Base-by-base conservation (phyloP, 2,113 vertebrate species). In the Pyxicephalus adspersus region DNA sequence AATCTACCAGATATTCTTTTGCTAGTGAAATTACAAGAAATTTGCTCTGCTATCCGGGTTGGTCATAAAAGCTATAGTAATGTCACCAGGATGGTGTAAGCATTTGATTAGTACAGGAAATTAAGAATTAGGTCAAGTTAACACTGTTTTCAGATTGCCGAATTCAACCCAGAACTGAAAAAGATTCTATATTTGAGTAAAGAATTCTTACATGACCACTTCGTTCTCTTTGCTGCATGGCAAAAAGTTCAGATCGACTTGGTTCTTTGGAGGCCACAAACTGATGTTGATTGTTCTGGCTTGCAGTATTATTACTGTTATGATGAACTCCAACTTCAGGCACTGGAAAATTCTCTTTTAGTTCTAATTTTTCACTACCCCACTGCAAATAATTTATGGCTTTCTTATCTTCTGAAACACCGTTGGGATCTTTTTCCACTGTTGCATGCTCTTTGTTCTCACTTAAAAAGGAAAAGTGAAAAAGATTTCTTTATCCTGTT, bases 171-270 rank as follows among this genome's bases (percentile, higher is more conserved):
- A 38, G 5, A 5, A 38, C 34, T 38, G 34, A 38, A 38, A 13
- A 2, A 45, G 15, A 45, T 13, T 9, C 15, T 13, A 13, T 45
- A 45, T 9, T 45, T 9, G 15, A 9, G 38, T 45, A 45, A 45
- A 45, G 38, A 3, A 29, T 23, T 85, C 89, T 92, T 89, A 94
- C 93, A 75, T 87, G 85, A 64, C 77, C 84, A 51, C 72, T 64
- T 85, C 87, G 87, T 76, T 38, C 83, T n/a, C 84, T 84, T 55
- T 83, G 85, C 72, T 78, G 77, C 65, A 86, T 76, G 55, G 85
- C 15, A 26, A 78, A 45, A 80, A 83, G 38, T 31, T 84, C 85
- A 85, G 84, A 20, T 26, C 38, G 63, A 55, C 11, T 28, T 61
- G 87, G 57, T 84, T 86, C 86, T 80, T 57, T 87, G 52, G 84